Percentiles rank a stretch among this genome's conserved stretches.
Conservation (phyloP, 2,113 vertebrate genomes). For the Periophthalmus modestus region DNA sequence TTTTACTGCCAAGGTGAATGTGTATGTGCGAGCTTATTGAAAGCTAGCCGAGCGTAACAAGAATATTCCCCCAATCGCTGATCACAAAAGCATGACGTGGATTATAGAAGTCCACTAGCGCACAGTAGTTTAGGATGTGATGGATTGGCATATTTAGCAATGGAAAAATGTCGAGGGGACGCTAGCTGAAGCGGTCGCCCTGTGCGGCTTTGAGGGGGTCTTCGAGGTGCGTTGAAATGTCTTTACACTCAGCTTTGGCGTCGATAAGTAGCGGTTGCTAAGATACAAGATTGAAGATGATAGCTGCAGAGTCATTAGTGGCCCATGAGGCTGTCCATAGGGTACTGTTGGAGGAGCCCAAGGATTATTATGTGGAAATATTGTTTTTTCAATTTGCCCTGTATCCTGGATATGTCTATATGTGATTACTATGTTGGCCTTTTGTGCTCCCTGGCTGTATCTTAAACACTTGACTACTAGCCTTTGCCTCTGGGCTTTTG, state of each 20-base stretch:
- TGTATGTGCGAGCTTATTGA: conserved; percentile 32
- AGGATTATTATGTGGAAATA: conserved; percentile 57
- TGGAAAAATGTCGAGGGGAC: not conserved
- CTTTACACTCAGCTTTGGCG: not conserved
- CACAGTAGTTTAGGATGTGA: conserved; percentile 26
- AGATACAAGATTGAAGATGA: conserved; percentile 53
- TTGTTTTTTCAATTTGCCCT: conserved; percentile 59
- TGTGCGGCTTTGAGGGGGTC: conserved; percentile 12
- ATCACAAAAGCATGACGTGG: conserved; percentile 37
- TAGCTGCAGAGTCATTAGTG: conserved; percentile 40
- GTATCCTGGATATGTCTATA: conserved; percentile 28
- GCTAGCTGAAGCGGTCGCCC: conserved; percentile 9
- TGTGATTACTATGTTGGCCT: conserved; percentile 32
- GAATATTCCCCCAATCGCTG: conserved; percentile 54
- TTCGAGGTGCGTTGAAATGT: conserved; percentile 16
- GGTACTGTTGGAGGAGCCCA: conserved; percentile 37
- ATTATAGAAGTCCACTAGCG: conserved; percentile 4
- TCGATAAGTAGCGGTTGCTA: conserved; percentile 56
- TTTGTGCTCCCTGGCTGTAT: conserved; percentile 30
- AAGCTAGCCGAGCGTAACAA: conserved; percentile 18
- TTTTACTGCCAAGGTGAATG: conserved; percentile 37
- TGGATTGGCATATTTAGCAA: conserved; percentile 38
- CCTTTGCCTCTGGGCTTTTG: not conserved
- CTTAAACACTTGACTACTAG: conserved; percentile 10
- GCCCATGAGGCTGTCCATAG: conserved; percentile 30